A percentile compares a stretch with the other conserved stretches of the same genome.
Conservation (phyloP, 2,113 vertebrate genomes). For the Platysternon megacephalum region DNA sequence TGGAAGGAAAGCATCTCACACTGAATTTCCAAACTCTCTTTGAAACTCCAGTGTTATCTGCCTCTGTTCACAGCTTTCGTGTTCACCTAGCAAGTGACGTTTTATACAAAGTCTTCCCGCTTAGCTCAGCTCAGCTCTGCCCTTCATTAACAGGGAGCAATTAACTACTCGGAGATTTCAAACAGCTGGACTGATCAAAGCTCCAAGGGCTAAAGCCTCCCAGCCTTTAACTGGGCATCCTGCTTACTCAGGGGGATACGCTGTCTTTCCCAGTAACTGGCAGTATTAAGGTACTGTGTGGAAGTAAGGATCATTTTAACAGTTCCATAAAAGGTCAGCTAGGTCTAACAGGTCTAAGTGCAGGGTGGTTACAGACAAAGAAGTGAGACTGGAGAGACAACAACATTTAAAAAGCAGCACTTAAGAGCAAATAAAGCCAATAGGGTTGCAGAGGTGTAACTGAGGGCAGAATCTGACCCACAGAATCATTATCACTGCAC, state of each 20-base stretch:
- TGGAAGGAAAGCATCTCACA: no score
- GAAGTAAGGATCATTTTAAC: background rate
- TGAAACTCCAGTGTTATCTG: no score
- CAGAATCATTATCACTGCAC: background rate
- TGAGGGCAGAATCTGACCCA: background rate
- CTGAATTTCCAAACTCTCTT: no score
- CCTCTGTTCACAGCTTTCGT: no score
- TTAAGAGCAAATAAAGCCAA: background rate
- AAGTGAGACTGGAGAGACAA: background rate
- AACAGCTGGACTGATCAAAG: no score
- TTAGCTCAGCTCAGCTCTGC: no score
- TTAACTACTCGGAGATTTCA: no score
- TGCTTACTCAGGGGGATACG: background rate
- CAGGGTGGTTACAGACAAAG: background rate
- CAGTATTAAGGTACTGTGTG: background rate
- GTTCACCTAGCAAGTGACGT: no score
- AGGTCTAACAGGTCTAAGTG: background rate
- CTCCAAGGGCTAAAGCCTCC: no score
- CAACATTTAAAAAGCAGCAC: background rate
- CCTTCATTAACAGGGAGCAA: no score
- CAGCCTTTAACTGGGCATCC: no score
- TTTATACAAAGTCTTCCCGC: no score
- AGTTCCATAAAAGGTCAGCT: background rate
- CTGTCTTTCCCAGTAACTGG: background rate
- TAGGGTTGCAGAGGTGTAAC: background rate